phyloP scores from a whole-genome alignment of 2,888 invertebrate species.

The Mythimna albipuncta region DNA sequence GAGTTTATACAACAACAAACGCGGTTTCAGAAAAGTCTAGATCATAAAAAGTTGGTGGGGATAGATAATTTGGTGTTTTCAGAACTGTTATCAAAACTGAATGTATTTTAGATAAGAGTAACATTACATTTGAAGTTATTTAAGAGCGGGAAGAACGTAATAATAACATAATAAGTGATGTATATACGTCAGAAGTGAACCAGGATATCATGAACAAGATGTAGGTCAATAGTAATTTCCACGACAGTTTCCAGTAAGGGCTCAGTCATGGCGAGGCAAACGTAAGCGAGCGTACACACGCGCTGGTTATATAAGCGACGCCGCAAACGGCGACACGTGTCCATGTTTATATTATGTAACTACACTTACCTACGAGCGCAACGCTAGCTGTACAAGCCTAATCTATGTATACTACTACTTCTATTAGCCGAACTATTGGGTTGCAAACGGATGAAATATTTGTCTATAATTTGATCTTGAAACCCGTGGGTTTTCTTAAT shows the following conservation, averaged over 20 bases:
- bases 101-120: constrained; percentile 26
- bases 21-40: constrained; percentile 55
- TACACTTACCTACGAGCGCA: constrained; percentile 67
- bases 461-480: constrained; percentile 13
- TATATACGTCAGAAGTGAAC: constrained; percentile 30
- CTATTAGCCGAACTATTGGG: constrained; percentile 60
- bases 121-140: constrained; percentile 22
- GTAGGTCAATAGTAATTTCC: constrained; percentile 56
- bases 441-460: constrained; percentile 26
- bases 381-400: constrained; percentile 51
- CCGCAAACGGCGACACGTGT: constrained; percentile 77
- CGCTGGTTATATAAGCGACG: constrained; percentile 73
- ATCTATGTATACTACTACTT: constrained; percentile 56
- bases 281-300: constrained; percentile 68
- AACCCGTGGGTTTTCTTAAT: background rate
- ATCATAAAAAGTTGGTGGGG: constrained; percentile 49
- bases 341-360: constrained; percentile 82
- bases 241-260: constrained; percentile 53
- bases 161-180: constrained; percentile 9
- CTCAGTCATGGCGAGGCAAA: constrained; percentile 48
- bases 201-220: constrained; percentile 53
- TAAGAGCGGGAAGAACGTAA: constrained; percentile 13
- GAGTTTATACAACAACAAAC: constrained; percentile 69
- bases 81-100: constrained; percentile 43
- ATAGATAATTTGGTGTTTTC: constrained; percentile 42